A percentile compares a stretch with the other conserved stretches of the same genome.
phyloP scores from a whole-genome alignment of 2,888 invertebrate species.

The Malacosoma neustria region DNA sequence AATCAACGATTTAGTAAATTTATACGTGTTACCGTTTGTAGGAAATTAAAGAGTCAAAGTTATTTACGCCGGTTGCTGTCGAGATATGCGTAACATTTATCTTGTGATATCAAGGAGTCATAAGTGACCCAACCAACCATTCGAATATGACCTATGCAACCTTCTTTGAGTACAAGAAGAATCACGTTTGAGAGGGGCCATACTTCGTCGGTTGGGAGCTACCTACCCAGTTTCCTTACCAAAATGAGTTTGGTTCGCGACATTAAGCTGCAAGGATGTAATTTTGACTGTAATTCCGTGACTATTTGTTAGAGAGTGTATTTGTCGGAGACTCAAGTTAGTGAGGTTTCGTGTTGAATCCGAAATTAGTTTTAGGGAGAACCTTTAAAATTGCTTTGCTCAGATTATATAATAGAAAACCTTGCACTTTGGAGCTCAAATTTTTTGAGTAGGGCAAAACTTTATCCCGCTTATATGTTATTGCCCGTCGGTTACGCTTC shows the following conservation, averaged over 20 bases:
- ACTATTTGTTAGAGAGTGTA: slow-evolving; percentile 40
- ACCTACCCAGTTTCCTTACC: slow-evolving; percentile 50
- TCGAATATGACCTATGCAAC: slow-evolving; percentile 25
- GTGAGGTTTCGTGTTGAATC: slow-evolving; percentile 47
- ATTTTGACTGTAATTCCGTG: slow-evolving; percentile 56
- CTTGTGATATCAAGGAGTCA: slow-evolving; percentile 60
- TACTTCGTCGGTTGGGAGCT: slow-evolving; percentile 32
- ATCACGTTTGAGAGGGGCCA: slow-evolving; percentile 29
- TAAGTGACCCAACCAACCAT: slow-evolving; percentile 48
- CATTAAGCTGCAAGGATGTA: slow-evolving; percentile 69
- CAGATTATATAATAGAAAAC: no score
- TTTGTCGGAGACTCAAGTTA: slow-evolving; percentile 16
- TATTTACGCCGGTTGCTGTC: slow-evolving; percentile 34
- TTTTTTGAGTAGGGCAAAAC: no score
- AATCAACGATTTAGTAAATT: neutral
- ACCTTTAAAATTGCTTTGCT: neutral
- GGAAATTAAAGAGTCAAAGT: slow-evolving; percentile 52
- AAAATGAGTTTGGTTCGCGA: slow-evolving; percentile 68
- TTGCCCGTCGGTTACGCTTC: no score
- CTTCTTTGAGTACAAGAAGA: slow-evolving; percentile 13
- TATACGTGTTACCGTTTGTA: slow-evolving; percentile 14
- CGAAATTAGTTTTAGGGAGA: slow-evolving; percentile 11
- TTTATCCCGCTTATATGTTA: no score
- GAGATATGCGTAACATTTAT: slow-evolving; percentile 58
- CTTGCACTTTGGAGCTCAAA: no score